phyloP scores from a whole-genome alignment of 2,888 invertebrate genomes.

The Aporophyla nigra region DNA sequence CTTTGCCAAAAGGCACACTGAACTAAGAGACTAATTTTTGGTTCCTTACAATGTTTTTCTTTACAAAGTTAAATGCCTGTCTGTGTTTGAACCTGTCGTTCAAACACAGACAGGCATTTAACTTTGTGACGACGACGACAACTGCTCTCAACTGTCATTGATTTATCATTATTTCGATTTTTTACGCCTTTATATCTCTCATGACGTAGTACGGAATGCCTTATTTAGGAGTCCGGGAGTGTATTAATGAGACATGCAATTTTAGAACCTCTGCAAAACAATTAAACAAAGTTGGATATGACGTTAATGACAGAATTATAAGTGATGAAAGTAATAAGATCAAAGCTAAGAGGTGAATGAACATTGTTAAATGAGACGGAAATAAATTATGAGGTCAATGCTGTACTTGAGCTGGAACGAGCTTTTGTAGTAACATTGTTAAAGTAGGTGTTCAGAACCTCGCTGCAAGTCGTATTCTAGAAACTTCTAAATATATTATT shows the following conservation, averaged over 20 bases:
- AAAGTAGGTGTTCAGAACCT: conserved; percentile 12
- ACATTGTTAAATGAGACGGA: conserved; percentile 62
- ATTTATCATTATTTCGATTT: neutral
- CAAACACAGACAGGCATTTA: too few relatives aligned
- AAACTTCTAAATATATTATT: neutral
- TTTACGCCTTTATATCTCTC: neutral
- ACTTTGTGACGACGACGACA: too few relatives aligned
- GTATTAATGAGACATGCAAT: conserved; percentile 7
- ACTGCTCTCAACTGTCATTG: neutral
- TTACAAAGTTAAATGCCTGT: too few relatives aligned
- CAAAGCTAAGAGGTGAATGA: conserved; percentile 47
- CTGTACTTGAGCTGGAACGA: conserved; percentile 31
- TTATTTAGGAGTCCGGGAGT: neutral
- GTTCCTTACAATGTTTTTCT: too few relatives aligned
- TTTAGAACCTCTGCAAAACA: neutral
- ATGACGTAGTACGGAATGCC: too few relatives aligned
- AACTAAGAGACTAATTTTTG: too few relatives aligned
- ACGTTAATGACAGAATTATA: conserved; percentile 24
- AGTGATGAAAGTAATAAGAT: conserved; percentile 51
- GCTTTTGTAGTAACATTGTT: conserved; percentile 26
- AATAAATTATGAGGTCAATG: conserved; percentile 58
- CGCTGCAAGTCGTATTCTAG: neutral
- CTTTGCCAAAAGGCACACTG: too few relatives aligned
- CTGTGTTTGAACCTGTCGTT: too few relatives aligned
- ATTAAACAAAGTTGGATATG: conserved; percentile 6